Base-by-base conservation (phyloP, 1,140 invertebrate genomes). In the Diprion similis region DNA sequence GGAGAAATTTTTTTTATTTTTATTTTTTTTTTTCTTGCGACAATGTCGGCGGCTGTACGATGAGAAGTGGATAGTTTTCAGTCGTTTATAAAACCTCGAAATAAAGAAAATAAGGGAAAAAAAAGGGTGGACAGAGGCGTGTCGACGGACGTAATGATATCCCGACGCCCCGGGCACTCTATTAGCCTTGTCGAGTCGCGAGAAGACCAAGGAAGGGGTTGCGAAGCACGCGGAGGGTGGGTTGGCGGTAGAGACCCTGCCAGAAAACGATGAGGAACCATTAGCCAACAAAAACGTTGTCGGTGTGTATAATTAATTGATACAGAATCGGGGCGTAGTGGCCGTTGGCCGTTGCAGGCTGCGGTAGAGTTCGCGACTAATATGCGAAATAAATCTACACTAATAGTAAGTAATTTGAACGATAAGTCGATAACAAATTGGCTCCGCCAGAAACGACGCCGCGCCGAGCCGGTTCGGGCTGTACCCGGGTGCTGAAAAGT, bases 371-470 rank as follows among this genome's bases (percentile, higher is more conserved):
- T 37, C 24, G 79, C 68, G 81, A 85, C 84, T 88, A 87, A 88
- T 87, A 86, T 76, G 82, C 74, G 81, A 83, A 87, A 88, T 88
- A 88, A 88, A 88, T 87, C 86, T 87, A 85, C 82, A 83, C 86
- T 87, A 88, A 87, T 87, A 85, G 87, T 87, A 87, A 87, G 87
- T 86, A 86, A 84, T 84, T 84, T 84, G 85, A 83, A 81, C 84
- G 84, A 87, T 88, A 88, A 87, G 85, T 87, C 87, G 87, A 88
- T 87, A 88, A 88, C 85, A 88, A 88, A 88, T 88, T 86, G 86
- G 82, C 80, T 85, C 86, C 84, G 83, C 84, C 83, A 37, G 24
- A 37, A 87, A 81, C 80, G 82, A 84, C 84, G 83, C 81, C 77
- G 77, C 78, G 76, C 75, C 59, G 73, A 77, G 78, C n/a, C 77